Percentiles rank a stretch among this genome's conserved stretches.
These are phyloP conservation scores for Stegophylla sp. DNA, from an alignment of 2,888 invertebrate genomes.

Conservation along the genomic window DNA sequence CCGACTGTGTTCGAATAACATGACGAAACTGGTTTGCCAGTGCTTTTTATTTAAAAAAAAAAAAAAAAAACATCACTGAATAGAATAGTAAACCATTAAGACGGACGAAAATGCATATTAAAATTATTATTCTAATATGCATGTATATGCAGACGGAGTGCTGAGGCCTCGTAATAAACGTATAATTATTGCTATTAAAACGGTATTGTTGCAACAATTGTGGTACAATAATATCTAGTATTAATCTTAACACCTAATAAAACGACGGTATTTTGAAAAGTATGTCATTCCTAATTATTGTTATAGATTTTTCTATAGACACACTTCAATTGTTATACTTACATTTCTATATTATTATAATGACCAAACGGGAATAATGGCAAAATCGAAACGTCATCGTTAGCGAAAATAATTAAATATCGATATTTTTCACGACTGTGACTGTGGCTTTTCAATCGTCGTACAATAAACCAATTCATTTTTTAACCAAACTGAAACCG, in stretches of 20 bases:
- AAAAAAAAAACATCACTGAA: constrained; percentile 3
- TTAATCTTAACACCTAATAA: constrained; percentile 34
- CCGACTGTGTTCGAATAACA: not conserved
- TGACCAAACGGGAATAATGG: constrained; percentile 1
- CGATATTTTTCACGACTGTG: not conserved
- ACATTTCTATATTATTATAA: not conserved
- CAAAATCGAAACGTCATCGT: constrained; percentile 34
- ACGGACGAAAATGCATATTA: constrained; percentile 2
- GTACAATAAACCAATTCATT: no score
- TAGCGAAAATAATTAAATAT: constrained; percentile 1
- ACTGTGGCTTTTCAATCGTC: not conserved
- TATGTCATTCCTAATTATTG: constrained; percentile 17
- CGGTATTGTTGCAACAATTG: constrained; percentile 33
- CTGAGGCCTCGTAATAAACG: not conserved
- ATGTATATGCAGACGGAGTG: not conserved
- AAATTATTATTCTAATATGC: not conserved
- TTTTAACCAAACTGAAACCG: no score
- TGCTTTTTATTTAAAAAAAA: constrained; percentile 6
- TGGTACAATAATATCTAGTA: constrained; percentile 36
- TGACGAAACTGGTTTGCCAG: constrained; percentile 27
- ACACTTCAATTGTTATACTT: constrained; percentile 38
- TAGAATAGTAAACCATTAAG: not conserved
- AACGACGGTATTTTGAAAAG: constrained; percentile 35
- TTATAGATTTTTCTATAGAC: constrained; percentile 22
- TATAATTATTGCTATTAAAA: constrained; percentile 39